Conservation (phyloP, 2,888 invertebrate genomes). For the Cremastobaeus sp. region DNA sequence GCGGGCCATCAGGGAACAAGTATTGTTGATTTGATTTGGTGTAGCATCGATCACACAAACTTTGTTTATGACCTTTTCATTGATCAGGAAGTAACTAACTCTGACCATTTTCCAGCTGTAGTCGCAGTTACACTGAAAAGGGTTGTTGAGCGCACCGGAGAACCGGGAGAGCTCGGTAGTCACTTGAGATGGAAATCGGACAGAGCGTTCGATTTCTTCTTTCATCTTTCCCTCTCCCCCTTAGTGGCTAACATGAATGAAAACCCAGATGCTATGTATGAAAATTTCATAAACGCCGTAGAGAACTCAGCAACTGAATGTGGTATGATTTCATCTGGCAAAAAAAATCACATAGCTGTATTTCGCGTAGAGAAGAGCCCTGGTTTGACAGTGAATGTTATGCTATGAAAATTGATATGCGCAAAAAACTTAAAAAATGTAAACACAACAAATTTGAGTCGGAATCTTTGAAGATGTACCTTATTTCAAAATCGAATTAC, state of each 20-base stretch:
- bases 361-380: background rate
- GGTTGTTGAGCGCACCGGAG: background rate
- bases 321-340: background rate
- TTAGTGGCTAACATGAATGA: background rate
- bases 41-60: background rate
- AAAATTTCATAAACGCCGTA: background rate
- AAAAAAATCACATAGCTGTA: background rate
- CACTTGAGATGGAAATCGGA: background rate
- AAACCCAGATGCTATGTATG: background rate
- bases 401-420: background rate
- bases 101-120: background rate
- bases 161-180: no score
- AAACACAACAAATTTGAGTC: background rate
- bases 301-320: background rate
- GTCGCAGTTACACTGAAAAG: background rate
- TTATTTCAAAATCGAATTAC: background rate
- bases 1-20: background rate
- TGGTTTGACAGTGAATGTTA: background rate
- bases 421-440: background rate
- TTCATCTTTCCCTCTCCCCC: background rate
- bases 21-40: background rate
- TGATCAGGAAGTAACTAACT: background rate
- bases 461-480: background rate
- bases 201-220: background rate
- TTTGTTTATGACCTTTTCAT: background rate